phyloP scores from a whole-genome alignment of 2,888 invertebrate species.

The Drosophila phalerata region DNA sequence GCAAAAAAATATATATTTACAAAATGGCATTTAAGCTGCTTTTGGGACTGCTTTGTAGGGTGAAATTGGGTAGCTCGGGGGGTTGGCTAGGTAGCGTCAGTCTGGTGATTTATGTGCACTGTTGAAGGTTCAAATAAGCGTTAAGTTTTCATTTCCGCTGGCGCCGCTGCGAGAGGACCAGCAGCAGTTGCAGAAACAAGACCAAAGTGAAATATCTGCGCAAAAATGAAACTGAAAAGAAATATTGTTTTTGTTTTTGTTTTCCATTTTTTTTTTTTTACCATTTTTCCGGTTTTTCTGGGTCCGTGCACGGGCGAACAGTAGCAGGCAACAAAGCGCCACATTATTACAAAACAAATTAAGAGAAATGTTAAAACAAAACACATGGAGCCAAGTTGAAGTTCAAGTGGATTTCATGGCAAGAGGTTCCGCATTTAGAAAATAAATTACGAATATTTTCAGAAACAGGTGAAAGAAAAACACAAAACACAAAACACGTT shows the following conservation, averaged over 20 bases:
- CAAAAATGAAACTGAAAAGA: constrained; percentile 73
- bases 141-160: constrained; percentile 81
- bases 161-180: constrained; percentile 57
- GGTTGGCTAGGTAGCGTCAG: constrained; percentile 48
- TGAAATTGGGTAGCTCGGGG: not conserved
- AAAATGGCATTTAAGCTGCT: constrained; percentile 73
- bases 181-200: constrained; percentile 38
- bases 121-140: constrained; percentile 81
- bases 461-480: constrained; percentile 39
- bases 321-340: constrained; percentile 43
- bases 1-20: constrained; percentile 23
- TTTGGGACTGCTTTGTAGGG: constrained; percentile 37
- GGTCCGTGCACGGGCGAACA: constrained; percentile 9
- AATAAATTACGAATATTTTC: constrained; percentile 58
- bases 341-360: constrained; percentile 76
- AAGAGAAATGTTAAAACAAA: constrained; percentile 76
- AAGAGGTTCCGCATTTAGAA: constrained; percentile 31
- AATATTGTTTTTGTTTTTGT: constrained; percentile 66
- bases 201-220: constrained; percentile 66
- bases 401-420: constrained; percentile 48
- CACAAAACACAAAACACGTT: constrained; percentile 6
- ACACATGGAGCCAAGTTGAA: constrained; percentile 53
- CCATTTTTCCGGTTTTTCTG: constrained; percentile 15
- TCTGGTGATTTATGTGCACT: constrained; percentile 79
- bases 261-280: constrained; percentile 27